Evolutionary conservation across 2,797 vertebrate genomes (phyloP).

Genomic region (Meriones psammophilus): DNA sequence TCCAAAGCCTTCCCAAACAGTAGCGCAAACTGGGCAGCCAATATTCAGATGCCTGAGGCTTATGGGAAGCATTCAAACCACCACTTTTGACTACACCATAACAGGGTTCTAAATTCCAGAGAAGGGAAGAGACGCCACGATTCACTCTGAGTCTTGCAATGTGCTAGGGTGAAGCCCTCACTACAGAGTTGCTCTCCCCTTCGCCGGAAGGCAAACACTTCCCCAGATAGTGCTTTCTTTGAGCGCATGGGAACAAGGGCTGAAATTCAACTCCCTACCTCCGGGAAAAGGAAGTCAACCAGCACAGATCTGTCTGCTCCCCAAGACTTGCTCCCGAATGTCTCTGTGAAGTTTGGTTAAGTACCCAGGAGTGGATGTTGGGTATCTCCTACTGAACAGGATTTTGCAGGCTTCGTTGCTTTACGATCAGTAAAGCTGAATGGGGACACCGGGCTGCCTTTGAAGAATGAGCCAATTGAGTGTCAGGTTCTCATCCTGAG

Average conservation of each 20-base stretch:
- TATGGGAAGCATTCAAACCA: neutral
- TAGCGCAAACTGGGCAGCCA: too few relatives aligned
- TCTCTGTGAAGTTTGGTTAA: neutral
- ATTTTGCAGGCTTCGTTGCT: slow-evolving; percentile 19
- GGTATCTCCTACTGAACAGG: neutral
- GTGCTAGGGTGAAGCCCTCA: neutral
- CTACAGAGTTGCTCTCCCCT: neutral
- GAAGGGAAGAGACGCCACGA: neutral
- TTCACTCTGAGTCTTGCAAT: neutral
- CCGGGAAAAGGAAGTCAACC: neutral
- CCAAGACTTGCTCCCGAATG: neutral
- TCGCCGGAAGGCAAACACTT: neutral
- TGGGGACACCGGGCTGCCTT: slow-evolving; percentile 67
- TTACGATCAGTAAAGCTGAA: slow-evolving; percentile 52
- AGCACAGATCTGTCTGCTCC: neutral
- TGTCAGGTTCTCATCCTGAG: slow-evolving; percentile 52
- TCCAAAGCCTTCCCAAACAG: neutral
- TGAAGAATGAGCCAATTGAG: slow-evolving; percentile 69
- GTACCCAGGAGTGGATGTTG: neutral
- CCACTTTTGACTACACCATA: neutral
- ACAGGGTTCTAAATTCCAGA: neutral
- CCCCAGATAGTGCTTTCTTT: neutral
- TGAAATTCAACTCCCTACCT: neutral
- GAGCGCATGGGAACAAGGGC: neutral
- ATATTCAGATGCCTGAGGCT: neutral